phyloP scores from a whole-genome alignment of 1,140 invertebrate species.

The Papilio polyxenes region DNA sequence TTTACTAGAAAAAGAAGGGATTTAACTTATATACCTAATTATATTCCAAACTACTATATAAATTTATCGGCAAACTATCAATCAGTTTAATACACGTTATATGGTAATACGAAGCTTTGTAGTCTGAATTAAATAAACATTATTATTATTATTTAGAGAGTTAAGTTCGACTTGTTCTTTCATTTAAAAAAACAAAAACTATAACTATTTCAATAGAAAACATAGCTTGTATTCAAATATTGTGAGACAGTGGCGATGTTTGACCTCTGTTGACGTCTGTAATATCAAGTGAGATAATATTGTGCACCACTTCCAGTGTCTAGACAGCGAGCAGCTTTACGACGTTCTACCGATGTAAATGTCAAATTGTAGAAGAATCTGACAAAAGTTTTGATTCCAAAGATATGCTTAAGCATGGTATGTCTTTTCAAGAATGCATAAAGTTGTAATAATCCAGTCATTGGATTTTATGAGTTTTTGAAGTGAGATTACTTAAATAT shows the following conservation, averaged over 20 bases:
- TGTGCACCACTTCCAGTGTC: conserved; percentile 17
- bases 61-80: too few relatives aligned
- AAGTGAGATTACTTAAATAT: too few relatives aligned
- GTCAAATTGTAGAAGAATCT: conserved; percentile 3
- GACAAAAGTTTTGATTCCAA: background rate
- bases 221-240: background rate
- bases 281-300: conserved; percentile 7
- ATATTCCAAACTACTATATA: too few relatives aligned
- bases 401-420: background rate
- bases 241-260: background rate
- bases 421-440: background rate
- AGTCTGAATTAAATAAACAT: too few relatives aligned
- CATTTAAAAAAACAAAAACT: background rate
- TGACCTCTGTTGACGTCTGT: conserved; percentile 23
- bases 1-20: too few relatives aligned
- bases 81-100: too few relatives aligned
- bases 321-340: conserved; percentile 18
- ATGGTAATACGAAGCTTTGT: too few relatives aligned
- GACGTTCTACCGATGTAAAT: conserved; percentile 12
- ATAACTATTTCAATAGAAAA: background rate
- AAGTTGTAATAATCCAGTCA: background rate
- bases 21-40: too few relatives aligned
- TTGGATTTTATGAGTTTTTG: too few relatives aligned
- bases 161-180: background rate
- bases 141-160: too few relatives aligned